Evolutionary conservation across 2,888 invertebrate species (phyloP), one percentile per base, ranked within the genome.

Genomic region (Zootermopsis nevadensis): DNA sequence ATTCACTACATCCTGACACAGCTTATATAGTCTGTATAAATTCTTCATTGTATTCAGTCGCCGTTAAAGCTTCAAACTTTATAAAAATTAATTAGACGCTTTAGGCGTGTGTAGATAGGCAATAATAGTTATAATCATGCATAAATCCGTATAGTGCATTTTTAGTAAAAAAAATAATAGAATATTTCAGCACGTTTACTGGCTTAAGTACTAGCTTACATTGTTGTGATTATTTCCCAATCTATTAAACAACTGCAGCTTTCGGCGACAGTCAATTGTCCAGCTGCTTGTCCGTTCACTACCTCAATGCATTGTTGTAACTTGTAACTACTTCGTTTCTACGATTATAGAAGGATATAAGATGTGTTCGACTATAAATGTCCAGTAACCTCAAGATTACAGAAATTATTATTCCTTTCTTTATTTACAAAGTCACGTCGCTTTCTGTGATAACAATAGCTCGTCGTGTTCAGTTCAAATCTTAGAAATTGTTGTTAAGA

Each of bases 81-180:
- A n/a, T n/a, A n/a, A n/a, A n/a, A n/a, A n/a, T n/a, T n/a, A n/a
- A n/a, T n/a, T 77, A 77, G 55, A 74, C 76, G 76, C 76, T 82
- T 80, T 72, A 83, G 80, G 77, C 82, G 82, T 84, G 85, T 85
- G 85, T 85, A 85, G 85, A 53, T 84, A 85, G 84, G 85, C 85
- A 85, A 85, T 85, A 85, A 85, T 84, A 84, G 83, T 53, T 38
- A 31, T 35, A 33, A n/a, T 30, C n/a, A 38, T 0, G 22, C n/a
- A 30, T 4, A 53, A 19, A 77, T 76, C 42, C 22, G 38, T 76
- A 76, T 4, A 76, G 12, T 10, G 76, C 38, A 38, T 35, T 38
- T 22, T 22, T 42, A 72, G 30, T 27, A 22, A 1, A 33, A 72
- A 31, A 33, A 72, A 72, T 74, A 35, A n/a, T 27, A n/a, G 48